These are phyloP conservation scores for Amphiura filiformis DNA, from an alignment of 35 echinoderm and acorn worm species.

Conservation along the genomic window DNA sequence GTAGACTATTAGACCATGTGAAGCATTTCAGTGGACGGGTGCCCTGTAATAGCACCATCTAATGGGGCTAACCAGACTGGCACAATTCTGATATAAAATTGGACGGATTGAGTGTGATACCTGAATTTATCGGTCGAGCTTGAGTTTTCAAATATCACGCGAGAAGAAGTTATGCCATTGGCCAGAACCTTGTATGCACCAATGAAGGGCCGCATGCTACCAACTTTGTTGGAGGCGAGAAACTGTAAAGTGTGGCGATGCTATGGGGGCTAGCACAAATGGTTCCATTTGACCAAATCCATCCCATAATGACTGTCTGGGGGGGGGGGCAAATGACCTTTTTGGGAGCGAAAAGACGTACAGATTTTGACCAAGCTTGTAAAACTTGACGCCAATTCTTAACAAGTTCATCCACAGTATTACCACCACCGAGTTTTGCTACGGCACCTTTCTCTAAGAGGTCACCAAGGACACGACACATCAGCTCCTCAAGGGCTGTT, in stretches of 20 bases:
- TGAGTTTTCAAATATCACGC: too few species aligned
- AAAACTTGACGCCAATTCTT: conserved; percentile 20
- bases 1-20: too few species aligned
- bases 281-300: too few species aligned
- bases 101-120: too few species aligned
- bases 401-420: too few species aligned
- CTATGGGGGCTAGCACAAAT: too few species aligned
- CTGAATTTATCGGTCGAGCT: too few species aligned
- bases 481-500: conserved; percentile 7
- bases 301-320: conserved; percentile 58
- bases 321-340: conserved; percentile 47
- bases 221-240: conserved; percentile 15
- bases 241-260: too few species aligned
- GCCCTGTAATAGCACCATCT: not conserved
- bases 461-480: too few species aligned
- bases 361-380: not conserved
- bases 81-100: not conserved
- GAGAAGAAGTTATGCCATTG: not conserved
- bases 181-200: not conserved
- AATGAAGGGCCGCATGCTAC: conserved; percentile 38
- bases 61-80: not conserved
- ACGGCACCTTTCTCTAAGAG: too few species aligned
- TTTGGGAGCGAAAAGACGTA: conserved; percentile 38
- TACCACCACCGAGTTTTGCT: too few species aligned
- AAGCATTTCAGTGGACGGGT: not conserved